These are phyloP conservation scores for Galeopsomyia nigrocyanea DNA, from an alignment of 2,888 invertebrate genomes.

Conservation along the genomic window DNA sequence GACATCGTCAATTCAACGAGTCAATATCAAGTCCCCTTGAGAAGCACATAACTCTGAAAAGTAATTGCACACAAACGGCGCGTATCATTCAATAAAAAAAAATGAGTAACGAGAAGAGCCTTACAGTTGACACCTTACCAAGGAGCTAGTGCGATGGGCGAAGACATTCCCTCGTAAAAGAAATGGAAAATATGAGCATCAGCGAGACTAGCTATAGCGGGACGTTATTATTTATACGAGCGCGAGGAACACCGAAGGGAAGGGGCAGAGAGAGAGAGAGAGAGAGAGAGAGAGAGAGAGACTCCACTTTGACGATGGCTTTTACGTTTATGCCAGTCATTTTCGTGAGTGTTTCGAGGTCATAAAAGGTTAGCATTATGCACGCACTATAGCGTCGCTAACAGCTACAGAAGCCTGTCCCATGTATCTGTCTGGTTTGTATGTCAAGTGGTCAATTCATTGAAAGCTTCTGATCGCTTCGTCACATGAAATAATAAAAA, in stretches of 20 bases:
- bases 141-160: too few relatives aligned
- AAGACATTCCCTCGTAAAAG: slow-evolving; percentile 13
- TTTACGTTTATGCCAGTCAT: slow-evolving; percentile 44
- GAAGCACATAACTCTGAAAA: too few relatives aligned
- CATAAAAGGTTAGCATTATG: slow-evolving; percentile 37
- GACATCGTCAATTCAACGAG: too few relatives aligned
- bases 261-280: background rate
- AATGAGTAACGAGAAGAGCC: too few relatives aligned
- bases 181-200: slow-evolving; percentile 32
- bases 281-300: background rate
- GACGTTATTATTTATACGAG: slow-evolving; percentile 32
- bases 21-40: too few relatives aligned
- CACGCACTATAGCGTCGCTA: background rate
- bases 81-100: too few relatives aligned
- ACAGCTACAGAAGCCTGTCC: background rate
- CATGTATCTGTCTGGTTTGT: background rate
- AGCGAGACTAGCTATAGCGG: background rate
- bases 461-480: background rate
- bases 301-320: slow-evolving; percentile 29
- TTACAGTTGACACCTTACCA: too few relatives aligned
- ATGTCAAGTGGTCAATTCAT: background rate
- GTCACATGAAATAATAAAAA: too few relatives aligned
- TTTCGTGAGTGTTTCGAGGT: slow-evolving; percentile 38
- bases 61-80: too few relatives aligned
- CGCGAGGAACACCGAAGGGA: background rate